Percentiles rank a stretch among this genome's conserved stretches.
These are phyloP conservation scores for Epinotia demarniana DNA, from an alignment of 2,888 invertebrate species.

Conservation along the genomic window DNA sequence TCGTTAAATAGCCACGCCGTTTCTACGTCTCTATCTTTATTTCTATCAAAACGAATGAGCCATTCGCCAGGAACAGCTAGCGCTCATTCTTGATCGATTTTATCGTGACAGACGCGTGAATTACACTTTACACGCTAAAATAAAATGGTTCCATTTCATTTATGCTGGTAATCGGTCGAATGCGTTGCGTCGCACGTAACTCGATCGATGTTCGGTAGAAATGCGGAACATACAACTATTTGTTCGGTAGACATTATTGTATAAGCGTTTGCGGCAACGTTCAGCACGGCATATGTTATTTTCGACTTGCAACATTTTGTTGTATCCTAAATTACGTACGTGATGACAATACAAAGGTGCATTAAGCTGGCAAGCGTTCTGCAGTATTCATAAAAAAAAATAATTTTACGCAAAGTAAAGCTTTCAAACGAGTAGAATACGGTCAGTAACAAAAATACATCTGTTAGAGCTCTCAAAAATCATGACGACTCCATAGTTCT, in stretches of 20 bases:
- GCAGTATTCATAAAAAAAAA: slow-evolving; percentile 45
- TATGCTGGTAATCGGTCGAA: slow-evolving; percentile 38
- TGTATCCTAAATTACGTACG: slow-evolving; percentile 80
- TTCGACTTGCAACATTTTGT: slow-evolving; percentile 81
- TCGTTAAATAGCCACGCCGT: not conserved
- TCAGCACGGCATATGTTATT: slow-evolving; percentile 80
- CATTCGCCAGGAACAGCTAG: not conserved
- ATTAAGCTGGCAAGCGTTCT: slow-evolving; percentile 55
- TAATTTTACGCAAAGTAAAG: slow-evolving; percentile 13
- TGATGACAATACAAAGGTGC: slow-evolving; percentile 76
- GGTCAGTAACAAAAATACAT: too few relatives aligned
- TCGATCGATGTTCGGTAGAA: slow-evolving; percentile 82
- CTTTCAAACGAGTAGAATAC: not conserved
- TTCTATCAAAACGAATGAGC: not conserved
- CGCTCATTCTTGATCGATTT: not conserved
- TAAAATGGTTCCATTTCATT: slow-evolving; percentile 24
- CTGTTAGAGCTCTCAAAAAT: not conserved
- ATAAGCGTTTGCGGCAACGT: slow-evolving; percentile 81
- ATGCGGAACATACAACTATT: slow-evolving; percentile 84
- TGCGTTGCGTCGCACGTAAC: slow-evolving; percentile 59
- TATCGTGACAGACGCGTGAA: not conserved
- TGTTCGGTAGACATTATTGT: slow-evolving; percentile 83
- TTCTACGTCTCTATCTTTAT: not conserved
- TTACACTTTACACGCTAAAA: slow-evolving; percentile 5
- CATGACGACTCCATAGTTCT: not conserved